phyloP scores from a whole-genome alignment of 2,888 invertebrate species.

The Ormyrus labotus region DNA sequence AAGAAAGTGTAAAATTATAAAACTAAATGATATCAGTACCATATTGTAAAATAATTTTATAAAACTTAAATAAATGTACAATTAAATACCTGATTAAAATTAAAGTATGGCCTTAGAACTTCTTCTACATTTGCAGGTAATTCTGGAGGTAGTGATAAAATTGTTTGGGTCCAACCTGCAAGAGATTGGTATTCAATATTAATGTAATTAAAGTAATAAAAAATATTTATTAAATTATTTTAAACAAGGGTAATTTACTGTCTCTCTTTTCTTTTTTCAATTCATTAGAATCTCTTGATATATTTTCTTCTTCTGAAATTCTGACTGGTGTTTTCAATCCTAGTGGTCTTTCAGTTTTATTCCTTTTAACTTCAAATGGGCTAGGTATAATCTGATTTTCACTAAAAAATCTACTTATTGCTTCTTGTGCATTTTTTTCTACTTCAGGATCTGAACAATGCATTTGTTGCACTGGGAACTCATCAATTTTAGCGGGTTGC shows the following conservation, averaged over 20 bases:
- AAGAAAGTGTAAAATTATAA: not conserved
- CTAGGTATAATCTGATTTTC: slow-evolving; percentile 80
- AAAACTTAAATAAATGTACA: slow-evolving; percentile 13
- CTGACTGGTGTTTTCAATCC: slow-evolving; percentile 62
- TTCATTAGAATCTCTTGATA: slow-evolving; percentile 32
- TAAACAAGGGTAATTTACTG: slow-evolving; percentile 3
- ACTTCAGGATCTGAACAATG: slow-evolving; percentile 80
- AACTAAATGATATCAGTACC: not conserved
- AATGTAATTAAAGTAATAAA: slow-evolving; percentile 1
- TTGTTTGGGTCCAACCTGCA: slow-evolving; percentile 82
- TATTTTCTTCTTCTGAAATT: slow-evolving; percentile 52
- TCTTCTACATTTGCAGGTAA: slow-evolving; percentile 81
- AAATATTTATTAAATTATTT: slow-evolving; percentile 9
- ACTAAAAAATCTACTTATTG: slow-evolving; percentile 81
- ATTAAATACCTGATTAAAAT: slow-evolving; percentile 75
- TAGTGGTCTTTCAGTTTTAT: slow-evolving; percentile 55
- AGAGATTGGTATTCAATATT: slow-evolving; percentile 20
- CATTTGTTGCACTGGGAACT: slow-evolving; percentile 80
- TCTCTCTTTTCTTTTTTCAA: slow-evolving; percentile 47
- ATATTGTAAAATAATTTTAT: slow-evolving; percentile 10
- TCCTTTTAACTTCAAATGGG: slow-evolving; percentile 74
- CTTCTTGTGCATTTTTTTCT: slow-evolving; percentile 82
- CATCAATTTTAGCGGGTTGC: slow-evolving; percentile 83
- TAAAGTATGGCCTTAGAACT: slow-evolving; percentile 80
- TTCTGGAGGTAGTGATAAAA: slow-evolving; percentile 80